Conservation (phyloP, 2,888 invertebrate genomes). For the Ditylenchus weischeri region DNA sequence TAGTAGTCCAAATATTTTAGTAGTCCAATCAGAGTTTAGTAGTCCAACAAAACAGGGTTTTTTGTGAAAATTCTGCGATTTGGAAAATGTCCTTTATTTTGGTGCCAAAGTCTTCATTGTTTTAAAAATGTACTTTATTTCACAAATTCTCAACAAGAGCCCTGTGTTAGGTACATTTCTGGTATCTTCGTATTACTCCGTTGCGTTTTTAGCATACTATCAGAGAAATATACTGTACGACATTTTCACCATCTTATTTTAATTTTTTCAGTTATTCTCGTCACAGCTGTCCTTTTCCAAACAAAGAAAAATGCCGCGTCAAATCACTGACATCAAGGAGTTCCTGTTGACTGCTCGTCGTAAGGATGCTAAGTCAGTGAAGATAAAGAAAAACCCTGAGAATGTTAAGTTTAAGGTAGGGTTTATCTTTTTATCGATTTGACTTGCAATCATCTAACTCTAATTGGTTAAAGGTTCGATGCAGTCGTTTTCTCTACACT, state of each 20-base stretch:
- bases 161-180: too few relatives aligned
- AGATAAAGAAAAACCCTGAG: slow-evolving; percentile 96
- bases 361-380: slow-evolving; percentile 92
- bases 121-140: too few relatives aligned
- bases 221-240: too few relatives aligned
- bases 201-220: too few relatives aligned
- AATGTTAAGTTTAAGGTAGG: slow-evolving; percentile 97
- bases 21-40: too few relatives aligned
- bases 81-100: too few relatives aligned
- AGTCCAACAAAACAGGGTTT: too few relatives aligned
- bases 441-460: background rate
- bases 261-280: background rate
- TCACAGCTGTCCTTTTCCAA: background rate
- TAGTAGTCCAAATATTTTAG: too few relatives aligned
- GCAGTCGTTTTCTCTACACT: slow-evolving; percentile 89
- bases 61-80: too few relatives aligned
- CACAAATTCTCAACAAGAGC: too few relatives aligned
- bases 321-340: slow-evolving; percentile 99
- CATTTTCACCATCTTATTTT: background rate
- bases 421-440: background rate
- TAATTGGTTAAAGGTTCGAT: slow-evolving; percentile 19
- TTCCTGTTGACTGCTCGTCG: slow-evolving; percentile 94
- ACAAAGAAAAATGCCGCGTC: slow-evolving; percentile 72
- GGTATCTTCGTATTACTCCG: too few relatives aligned
- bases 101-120: too few relatives aligned